Evolutionary conservation across 2,797 vertebrate species (phyloP).

Genomic region (Dromococcyx pavoninus): DNA sequence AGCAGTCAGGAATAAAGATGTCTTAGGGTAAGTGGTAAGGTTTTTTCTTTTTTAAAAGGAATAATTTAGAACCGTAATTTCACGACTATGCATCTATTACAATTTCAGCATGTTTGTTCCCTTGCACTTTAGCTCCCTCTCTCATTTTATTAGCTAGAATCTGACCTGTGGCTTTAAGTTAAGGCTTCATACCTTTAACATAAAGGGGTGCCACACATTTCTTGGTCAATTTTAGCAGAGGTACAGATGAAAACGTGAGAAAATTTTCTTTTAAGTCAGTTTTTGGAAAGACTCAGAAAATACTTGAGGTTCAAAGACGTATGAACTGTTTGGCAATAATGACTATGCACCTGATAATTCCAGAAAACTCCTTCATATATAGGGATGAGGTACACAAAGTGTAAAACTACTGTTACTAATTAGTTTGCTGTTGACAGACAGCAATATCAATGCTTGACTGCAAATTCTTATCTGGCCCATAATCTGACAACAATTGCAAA

Average conservation of each 20-base stretch:
- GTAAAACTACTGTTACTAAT: background rate
- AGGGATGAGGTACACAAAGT: background rate
- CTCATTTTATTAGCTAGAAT: background rate
- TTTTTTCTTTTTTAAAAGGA: background rate
- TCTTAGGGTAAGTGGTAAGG: background rate
- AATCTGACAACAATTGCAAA: conserved; percentile 43
- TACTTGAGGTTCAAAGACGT: background rate
- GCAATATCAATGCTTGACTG: background rate
- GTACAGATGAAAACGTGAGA: background rate
- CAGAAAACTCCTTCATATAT: background rate
- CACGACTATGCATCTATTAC: background rate
- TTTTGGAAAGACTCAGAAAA: background rate
- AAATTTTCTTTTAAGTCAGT: background rate
- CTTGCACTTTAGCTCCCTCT: background rate
- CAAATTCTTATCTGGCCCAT: background rate
- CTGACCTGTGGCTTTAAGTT: background rate
- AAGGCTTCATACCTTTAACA: too few species aligned
- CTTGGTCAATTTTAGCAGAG: background rate
- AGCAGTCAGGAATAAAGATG: background rate
- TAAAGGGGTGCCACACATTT: background rate
- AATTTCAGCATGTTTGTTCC: background rate
- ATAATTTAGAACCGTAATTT: background rate
- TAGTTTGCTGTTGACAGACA: conserved; percentile 8
- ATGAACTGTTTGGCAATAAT: background rate
- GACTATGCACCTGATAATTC: background rate